Evolutionary conservation across 2,888 invertebrate species (phyloP).

Genomic region (Dicyrtomina minuta): DNA sequence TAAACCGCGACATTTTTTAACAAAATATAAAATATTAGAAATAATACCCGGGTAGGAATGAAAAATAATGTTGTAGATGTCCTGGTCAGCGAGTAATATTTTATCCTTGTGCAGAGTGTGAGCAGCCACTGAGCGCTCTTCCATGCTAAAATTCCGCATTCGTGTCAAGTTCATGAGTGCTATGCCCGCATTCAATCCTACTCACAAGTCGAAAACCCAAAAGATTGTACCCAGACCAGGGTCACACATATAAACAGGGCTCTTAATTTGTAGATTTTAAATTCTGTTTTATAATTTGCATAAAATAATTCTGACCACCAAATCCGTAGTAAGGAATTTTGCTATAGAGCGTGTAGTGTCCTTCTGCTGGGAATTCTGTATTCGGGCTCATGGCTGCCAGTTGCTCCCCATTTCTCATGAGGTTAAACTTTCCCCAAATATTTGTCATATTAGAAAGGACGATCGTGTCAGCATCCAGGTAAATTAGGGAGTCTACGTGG

Average conservation of each 20-base stretch:
- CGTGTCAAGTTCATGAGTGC: conserved; percentile 90
- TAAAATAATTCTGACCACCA: conserved; percentile 72
- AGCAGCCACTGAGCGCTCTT: conserved; percentile 77
- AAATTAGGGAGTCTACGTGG: conserved; percentile 80
- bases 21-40: background rate
- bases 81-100: conserved; percentile 96
- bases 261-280: no score
- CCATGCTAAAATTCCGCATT: conserved; percentile 84
- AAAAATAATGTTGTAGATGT: conserved; percentile 88
- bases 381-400: conserved; percentile 86
- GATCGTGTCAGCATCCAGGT: conserved; percentile 89
- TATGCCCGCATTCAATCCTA: no score
- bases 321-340: conserved; percentile 2
- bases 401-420: conserved; percentile 80
- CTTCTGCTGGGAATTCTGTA: conserved; percentile 84
- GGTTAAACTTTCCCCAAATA: no score
- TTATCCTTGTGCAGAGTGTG: conserved; percentile 79
- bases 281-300: no score
- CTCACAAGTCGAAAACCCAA: no score
- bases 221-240: no score
- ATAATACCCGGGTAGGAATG: conserved; percentile 72
- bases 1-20: no score
- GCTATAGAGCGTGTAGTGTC: conserved; percentile 84
- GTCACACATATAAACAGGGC: no score
- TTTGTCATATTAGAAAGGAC: no score